Conservation (phyloP, 2,113 vertebrate species). For the Echinops telfairi region DNA sequence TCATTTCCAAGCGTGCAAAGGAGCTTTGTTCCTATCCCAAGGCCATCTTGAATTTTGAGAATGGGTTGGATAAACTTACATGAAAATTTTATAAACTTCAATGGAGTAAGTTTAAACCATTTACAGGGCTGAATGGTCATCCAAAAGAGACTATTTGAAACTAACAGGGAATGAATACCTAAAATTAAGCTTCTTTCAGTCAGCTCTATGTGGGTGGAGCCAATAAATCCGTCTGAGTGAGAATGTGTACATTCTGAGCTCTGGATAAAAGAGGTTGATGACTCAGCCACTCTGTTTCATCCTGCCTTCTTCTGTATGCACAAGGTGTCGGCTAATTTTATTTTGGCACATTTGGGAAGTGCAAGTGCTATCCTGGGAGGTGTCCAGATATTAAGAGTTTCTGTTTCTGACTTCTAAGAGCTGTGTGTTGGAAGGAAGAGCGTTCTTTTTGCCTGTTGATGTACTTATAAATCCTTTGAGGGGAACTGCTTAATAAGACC, state of each 20-base stretch:
- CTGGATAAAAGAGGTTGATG: background rate
- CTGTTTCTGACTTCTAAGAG: slow-evolving; percentile 65
- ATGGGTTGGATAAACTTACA: background rate
- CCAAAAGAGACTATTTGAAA: slow-evolving; percentile 30
- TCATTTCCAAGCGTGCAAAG: background rate
- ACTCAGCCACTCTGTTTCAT: background rate
- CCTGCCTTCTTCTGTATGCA: background rate
- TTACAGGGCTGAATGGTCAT: background rate
- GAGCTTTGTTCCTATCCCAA: background rate
- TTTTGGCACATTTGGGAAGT: background rate
- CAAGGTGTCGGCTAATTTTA: background rate
- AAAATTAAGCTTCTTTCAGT: background rate
- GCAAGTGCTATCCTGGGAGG: slow-evolving; percentile 1
- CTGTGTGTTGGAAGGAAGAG: slow-evolving; percentile 8
- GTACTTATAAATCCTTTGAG: background rate
- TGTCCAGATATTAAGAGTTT: slow-evolving; percentile 42
- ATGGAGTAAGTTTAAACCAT: slow-evolving; percentile 3
- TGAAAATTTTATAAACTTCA: background rate
- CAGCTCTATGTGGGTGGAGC: background rate
- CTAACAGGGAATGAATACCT: background rate
- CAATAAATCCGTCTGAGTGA: background rate
- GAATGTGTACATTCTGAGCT: background rate
- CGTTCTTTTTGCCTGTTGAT: slow-evolving; percentile 46
- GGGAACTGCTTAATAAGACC: slow-evolving; percentile 22
- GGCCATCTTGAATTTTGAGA: background rate